Conservation (phyloP, 2,113 vertebrate genomes). For the Sisor rabdophorus region DNA sequence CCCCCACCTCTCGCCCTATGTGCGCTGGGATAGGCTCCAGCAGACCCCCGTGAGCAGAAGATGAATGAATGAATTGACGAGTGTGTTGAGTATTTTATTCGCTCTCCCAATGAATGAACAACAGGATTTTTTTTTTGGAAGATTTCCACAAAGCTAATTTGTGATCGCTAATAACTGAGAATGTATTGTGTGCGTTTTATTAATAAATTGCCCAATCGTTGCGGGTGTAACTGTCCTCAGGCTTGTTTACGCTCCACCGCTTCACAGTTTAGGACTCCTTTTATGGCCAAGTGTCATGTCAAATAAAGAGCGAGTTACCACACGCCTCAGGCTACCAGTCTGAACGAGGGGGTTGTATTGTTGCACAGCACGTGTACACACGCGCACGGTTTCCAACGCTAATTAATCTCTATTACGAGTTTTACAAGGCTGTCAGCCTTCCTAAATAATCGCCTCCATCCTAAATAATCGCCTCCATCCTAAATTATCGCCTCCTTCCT, state of each 20-base stretch:
- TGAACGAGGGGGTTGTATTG: conserved; percentile 11
- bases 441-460: neutral
- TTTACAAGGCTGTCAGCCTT: neutral
- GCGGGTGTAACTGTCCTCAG: conserved; percentile 14
- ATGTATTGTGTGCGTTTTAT: neutral
- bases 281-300: conserved; percentile 51
- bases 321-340: conserved; percentile 33
- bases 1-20: too few species aligned
- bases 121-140: neutral
- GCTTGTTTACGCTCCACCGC: conserved; percentile 51
- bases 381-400: neutral
- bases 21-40: too few species aligned
- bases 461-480: too few species aligned
- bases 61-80: too few species aligned
- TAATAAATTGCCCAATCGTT: neutral
- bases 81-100: neutral
- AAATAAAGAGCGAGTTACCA: conserved; percentile 60
- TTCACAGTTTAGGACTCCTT: conserved; percentile 45
- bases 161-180: neutral
- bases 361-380: neutral
- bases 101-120: neutral
- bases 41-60: too few species aligned
- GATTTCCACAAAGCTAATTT: neutral
- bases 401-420: neutral
- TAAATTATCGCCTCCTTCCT: too few species aligned